Base-by-base conservation (phyloP, 2,113 vertebrate genomes). In the Ia io region DNA sequence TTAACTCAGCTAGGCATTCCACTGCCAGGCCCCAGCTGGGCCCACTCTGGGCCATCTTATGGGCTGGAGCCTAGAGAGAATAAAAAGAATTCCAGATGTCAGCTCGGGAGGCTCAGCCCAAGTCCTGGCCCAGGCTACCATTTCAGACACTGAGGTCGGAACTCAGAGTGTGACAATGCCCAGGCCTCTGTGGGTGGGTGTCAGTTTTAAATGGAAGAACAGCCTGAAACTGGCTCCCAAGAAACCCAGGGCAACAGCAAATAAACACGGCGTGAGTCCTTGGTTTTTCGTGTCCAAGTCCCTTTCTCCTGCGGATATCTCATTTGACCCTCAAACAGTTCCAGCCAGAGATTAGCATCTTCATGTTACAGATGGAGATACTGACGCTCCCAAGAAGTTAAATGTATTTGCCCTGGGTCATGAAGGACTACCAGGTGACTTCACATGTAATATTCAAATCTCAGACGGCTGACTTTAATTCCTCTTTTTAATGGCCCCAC, bases 1-100 rank as follows among this genome's bases (percentile, higher is more conserved):
- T 94, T 84, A 95, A 76, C 35, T 92, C 63, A 74, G 70, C 84
- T 30, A 92, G 40, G 67, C 30, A 73, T 93, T 67, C 8, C n/a
- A 89, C n/a, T 40, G 40, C 49, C 32, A 11, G 25, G 84, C 83
- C 79, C 65, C 49, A 84, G 59, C 63, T 61, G 69, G 67, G 53
- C 30, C 61, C 30, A 69, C 28, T 90, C 51, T 69, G 37, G 59
- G 20, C 79, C 77, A 28, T 87, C 73, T 92, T 89, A 89, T 51
- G n/a, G 65, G 53, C 61, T 82, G 16, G 23, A 32, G 30, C 78
- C 30, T 74, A 16, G 56, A 84, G 42, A 84, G 11, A 67, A 78
- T 9, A 65, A 76, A 73, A 87, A 59, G 17, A 80, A 59, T 53
- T 94, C 56, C 6, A 30, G 32, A 67, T 53, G 49, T 90, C 47